Base-by-base conservation (phyloP, 2,888 invertebrate species). In the Mythimna vitellina region DNA sequence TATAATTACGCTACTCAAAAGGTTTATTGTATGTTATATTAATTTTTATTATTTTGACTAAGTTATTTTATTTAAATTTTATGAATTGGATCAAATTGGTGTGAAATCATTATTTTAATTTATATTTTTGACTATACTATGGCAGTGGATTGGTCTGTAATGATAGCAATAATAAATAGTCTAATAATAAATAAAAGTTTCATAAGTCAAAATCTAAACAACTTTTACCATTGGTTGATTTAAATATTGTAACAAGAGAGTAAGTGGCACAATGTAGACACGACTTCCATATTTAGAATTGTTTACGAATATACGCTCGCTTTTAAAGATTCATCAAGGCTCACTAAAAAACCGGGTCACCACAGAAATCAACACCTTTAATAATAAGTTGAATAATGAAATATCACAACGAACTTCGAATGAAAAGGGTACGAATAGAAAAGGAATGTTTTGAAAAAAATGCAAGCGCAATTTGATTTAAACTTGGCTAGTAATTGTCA, bases 201-300 rank as follows among this genome's bases (percentile, higher is more conserved):
- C 32, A 42, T 42, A 25, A 49, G 49, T 67, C 20, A n/a, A n/a
- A n/a, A n/a, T n/a, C 3, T 22, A 56, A 73, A 73, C 78, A 67
- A 77, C 66, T 78, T 76, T 72, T 73, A 60, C 73, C 53, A 64
- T 53, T 42, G n/a, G 22, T 42, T 60, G 54, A 60, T 78, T 71
- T 71, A 61, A 65, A 65, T 77, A 64, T 78, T 66, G n/a, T 57
- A 38, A 25, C 22, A 57, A 56, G 42, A 25, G 20, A 56, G 17
- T 42, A 76, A 77, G 66, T 77, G 42, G 73, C 54, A 66, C 78
- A 77, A 46, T 73, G 54, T 60, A 42, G 66, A 66, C 56, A 61
- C 51, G 65, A 62, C 61, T 46, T 29, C 78, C 78, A 51, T 71
- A 78, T 78, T 62, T 46, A 72, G 65, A 22, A 35, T 35, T 25